Percentiles rank a stretch among this genome's conserved stretches.
phyloP scores from a whole-genome alignment of 2,113 vertebrate genomes.

The western clawed frog (Xenopus tropicalis) region DNA sequence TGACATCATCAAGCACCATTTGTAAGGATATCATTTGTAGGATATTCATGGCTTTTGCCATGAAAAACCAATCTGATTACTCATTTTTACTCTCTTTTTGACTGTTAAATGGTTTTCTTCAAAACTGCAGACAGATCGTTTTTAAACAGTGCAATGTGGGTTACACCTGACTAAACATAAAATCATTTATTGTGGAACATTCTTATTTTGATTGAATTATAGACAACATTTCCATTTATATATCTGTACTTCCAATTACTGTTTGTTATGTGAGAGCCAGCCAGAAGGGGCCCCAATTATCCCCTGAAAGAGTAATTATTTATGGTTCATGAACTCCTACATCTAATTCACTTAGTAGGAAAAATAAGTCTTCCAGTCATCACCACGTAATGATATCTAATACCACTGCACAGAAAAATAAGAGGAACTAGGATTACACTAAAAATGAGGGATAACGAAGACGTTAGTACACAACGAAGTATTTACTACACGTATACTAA shows the following conservation, averaged over 20 bases:
- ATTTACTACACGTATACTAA: too few relatives aligned
- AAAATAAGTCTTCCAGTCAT: neutral
- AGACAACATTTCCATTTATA: slow-evolving; percentile 26
- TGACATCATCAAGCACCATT: too few relatives aligned
- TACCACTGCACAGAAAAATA: neutral
- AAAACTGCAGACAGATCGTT: too few relatives aligned
- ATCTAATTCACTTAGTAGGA: slow-evolving; percentile 16
- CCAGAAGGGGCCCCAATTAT: slow-evolving; percentile 40
- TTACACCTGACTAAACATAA: neutral
- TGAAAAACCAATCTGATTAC: too few relatives aligned
- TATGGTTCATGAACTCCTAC: slow-evolving; percentile 21
- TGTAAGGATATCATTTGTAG: too few relatives aligned
- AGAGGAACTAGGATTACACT: too few relatives aligned
- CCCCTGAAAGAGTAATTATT: slow-evolving; percentile 19
- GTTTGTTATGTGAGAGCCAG: slow-evolving; percentile 35
- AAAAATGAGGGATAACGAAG: too few relatives aligned
- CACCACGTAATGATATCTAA: neutral
- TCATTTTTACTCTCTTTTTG: too few relatives aligned
- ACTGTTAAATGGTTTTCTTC: too few relatives aligned
- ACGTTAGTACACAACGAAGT: too few relatives aligned
- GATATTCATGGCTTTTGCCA: too few relatives aligned
- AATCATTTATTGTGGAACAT: slow-evolving; percentile 13
- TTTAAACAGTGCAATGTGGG: neutral
- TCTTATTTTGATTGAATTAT: slow-evolving; percentile 18
- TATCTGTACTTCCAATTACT: slow-evolving; percentile 35